These are phyloP conservation scores for Malthinus flaveolus DNA, from an alignment of 2,888 invertebrate genomes.

Conservation along the genomic window DNA sequence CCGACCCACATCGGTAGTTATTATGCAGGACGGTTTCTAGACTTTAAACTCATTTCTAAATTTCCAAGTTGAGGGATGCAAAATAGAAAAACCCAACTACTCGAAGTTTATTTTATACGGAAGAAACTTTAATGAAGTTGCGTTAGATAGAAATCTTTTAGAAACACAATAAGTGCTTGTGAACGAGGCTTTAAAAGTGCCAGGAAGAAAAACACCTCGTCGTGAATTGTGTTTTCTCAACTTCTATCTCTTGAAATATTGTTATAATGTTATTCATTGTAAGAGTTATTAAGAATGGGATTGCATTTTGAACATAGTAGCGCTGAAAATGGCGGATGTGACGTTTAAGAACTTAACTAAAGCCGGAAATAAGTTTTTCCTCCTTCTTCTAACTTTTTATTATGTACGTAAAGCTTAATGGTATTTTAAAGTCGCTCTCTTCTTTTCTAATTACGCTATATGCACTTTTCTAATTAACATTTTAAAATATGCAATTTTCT, in stretches of 20 bases:
- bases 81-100: too few relatives aligned
- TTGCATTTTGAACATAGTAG: slow-evolving; percentile 37
- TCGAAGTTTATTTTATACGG: too few relatives aligned
- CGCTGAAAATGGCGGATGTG: slow-evolving; percentile 36
- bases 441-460: slow-evolving; percentile 27
- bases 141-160: too few relatives aligned
- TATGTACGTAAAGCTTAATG: slow-evolving; percentile 30
- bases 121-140: too few relatives aligned
- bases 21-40: too few relatives aligned
- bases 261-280: slow-evolving; percentile 36
- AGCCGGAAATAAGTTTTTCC: slow-evolving; percentile 42
- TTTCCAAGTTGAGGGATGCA: too few relatives aligned
- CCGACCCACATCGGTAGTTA: too few relatives aligned
- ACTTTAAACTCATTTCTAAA: too few relatives aligned
- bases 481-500: slow-evolving; percentile 25
- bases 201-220: too few relatives aligned
- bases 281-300: slow-evolving; percentile 34
- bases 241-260: slow-evolving; percentile 31
- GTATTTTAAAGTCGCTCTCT: slow-evolving; percentile 30
- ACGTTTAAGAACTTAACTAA: slow-evolving; percentile 41
- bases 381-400: slow-evolving; percentile 32
- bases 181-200: too few relatives aligned
- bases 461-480: slow-evolving; percentile 25
- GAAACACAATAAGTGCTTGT: too few relatives aligned
- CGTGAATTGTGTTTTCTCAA: background rate